Base-by-base conservation (phyloP, 1,140 invertebrate species). In the Macrobrachium nipponense region DNA sequence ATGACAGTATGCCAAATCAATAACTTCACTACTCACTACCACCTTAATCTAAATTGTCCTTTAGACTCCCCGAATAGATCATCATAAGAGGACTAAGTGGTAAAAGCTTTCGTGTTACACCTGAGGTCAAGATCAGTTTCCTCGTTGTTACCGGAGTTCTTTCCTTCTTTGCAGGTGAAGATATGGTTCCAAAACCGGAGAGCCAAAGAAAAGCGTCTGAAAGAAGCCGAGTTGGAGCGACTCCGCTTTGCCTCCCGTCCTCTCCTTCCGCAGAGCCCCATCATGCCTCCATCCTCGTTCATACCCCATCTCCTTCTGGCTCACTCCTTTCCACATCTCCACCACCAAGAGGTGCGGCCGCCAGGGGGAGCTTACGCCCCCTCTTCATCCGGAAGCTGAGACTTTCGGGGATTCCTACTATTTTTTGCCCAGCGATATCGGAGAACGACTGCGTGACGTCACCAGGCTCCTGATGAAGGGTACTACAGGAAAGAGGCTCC, bases 141-240 rank as follows among this genome's bases (percentile, higher is more conserved):
- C 8, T 51, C 12, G 51, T 51, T 51, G 51, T 51, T 12, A 51
- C 51, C 51, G 51, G 51, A 51, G 3, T 51, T 12, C 51, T 51
- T 51, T 51, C 51, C 7, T 51, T 51, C 51, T 7, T 51, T 51
- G 51, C 82, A 85, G 82, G 82, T 85, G 60, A 85, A 85, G 62
- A 85, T 85, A n/a, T 85, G 82, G 82, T 85, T 85, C 82, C 82
- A 85, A 27, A 85, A 85, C 75, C 58, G 82, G 14, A 76, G 77
- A 10, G 83, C 76, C 43, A 80, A 85, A 66, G 77, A 80, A 66
- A 85, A 85, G 66, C 60, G 83, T 20, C 64, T 80, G 23, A 85
- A 85, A 27, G 83, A 85, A 77, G 77, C 76, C 1, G 83, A 85
- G 76, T 51, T 78, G 51, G 83, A 85, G 83, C 59, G 83, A 68